These are phyloP conservation scores for Mesocentrotus franciscanus DNA, from an alignment of 53 echinoderm and acorn worm species.

Conservation along the genomic window DNA sequence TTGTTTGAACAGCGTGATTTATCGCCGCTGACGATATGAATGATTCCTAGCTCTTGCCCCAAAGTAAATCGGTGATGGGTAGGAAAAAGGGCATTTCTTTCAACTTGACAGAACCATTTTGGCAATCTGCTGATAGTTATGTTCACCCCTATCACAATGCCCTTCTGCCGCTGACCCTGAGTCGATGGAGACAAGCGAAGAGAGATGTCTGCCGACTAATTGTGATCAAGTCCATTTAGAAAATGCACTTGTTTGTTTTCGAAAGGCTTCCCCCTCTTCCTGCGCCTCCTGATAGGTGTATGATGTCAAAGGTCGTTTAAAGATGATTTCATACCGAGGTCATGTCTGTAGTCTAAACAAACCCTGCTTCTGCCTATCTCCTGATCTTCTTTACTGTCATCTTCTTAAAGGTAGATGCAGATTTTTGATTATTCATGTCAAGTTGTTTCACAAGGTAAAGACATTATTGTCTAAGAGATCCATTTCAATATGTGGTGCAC, in stretches of 20 bases:
- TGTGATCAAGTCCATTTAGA: slow-evolving; percentile 50
- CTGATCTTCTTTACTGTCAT: background rate
- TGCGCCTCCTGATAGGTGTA: slow-evolving; percentile 17
- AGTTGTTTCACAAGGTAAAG: no score
- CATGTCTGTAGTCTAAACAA: slow-evolving; percentile 48
- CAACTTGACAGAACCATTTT: background rate
- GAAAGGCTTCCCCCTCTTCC: slow-evolving; percentile 23
- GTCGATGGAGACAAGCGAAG: slow-evolving; percentile 10
- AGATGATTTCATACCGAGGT: slow-evolving; percentile 53
- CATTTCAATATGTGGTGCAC: no score
- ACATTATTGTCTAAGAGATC: no score
- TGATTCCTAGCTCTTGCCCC: background rate
- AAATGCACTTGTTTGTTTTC: slow-evolving; percentile 56
- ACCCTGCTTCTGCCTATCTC: background rate
- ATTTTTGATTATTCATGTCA: background rate
- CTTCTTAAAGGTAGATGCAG: background rate
- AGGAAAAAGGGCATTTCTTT: background rate
- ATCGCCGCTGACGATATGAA: slow-evolving; percentile 21
- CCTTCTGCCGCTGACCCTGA: background rate
- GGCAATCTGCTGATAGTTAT: background rate
- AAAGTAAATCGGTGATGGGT: background rate
- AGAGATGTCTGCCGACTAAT: slow-evolving; percentile 15
- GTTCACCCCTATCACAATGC: background rate
- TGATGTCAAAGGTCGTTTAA: slow-evolving; percentile 33
- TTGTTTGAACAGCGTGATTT: slow-evolving; percentile 34